Percentiles rank a stretch among this genome's conserved stretches.
phyloP scores from a whole-genome alignment of 2,888 invertebrate species.

The Erpobdella octoculata region DNA sequence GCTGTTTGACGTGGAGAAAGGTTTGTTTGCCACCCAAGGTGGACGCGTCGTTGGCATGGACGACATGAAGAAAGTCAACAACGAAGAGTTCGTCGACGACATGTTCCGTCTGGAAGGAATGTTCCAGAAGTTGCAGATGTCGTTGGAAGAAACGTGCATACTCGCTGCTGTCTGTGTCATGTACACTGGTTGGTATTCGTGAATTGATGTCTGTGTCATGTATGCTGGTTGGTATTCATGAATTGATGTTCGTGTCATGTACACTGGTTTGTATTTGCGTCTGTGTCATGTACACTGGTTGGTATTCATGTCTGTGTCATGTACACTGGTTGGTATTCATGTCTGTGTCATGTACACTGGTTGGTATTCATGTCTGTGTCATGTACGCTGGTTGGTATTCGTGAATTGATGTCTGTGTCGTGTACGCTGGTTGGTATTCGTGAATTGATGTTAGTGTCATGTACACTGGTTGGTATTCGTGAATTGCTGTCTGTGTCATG shows the following conservation, averaged over 20 bases:
- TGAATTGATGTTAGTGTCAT: conserved; percentile 27
- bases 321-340: conserved; percentile 15
- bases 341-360: background rate
- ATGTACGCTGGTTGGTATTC: too few relatives aligned
- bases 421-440: too few relatives aligned
- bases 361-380: background rate
- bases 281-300: conserved; percentile 24
- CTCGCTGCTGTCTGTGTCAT: conserved; percentile 25
- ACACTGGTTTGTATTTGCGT: too few relatives aligned
- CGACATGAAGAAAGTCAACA: conserved; percentile 29
- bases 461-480: conserved; percentile 15
- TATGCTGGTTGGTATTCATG: background rate
- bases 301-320: conserved; percentile 27
- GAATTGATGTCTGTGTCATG: too few relatives aligned
- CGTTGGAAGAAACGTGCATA: conserved; percentile 20
- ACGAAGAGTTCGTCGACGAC: conserved; percentile 18
- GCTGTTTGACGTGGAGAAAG: conserved; percentile 41
- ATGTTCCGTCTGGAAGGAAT: conserved; percentile 10
- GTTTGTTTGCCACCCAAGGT: conserved; percentile 38
- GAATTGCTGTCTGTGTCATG: too few relatives aligned
- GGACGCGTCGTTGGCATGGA: conserved; percentile 28
- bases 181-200: conserved; percentile 15
- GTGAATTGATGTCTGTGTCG: conserved; percentile 24
- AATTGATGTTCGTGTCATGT: background rate
- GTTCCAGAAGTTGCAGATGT: conserved; percentile 5